A percentile compares a stretch with the other conserved stretches of the same genome.
Conservation (phyloP, 2,113 vertebrate species). For the Chloroceryle aenea region DNA sequence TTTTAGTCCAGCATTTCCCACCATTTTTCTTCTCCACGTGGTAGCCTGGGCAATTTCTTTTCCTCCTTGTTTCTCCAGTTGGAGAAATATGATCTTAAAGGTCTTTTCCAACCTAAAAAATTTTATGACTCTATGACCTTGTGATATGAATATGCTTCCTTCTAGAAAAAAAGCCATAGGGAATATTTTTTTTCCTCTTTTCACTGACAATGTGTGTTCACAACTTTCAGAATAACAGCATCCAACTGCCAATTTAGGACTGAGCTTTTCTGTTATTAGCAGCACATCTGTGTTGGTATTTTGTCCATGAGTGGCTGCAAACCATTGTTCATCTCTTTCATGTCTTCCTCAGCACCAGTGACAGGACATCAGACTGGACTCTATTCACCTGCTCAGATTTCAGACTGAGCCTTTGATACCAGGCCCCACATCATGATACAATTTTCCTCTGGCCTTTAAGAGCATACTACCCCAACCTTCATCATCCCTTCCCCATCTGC, state of each 20-base stretch:
- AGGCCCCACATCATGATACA: no score
- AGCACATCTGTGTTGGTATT: not conserved
- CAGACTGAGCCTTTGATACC: not conserved
- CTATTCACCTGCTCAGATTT: not conserved
- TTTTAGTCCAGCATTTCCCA: not conserved
- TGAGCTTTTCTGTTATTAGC: not conserved
- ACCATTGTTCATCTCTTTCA: not conserved
- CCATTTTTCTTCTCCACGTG: fast-evolving
- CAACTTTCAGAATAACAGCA: not conserved
- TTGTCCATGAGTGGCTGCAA: not conserved
- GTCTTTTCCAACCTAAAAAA: not conserved
- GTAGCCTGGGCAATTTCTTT: not conserved
- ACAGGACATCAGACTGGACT: not conserved
- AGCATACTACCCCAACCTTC: not conserved
- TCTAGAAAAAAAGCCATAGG: not conserved
- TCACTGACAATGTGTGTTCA: not conserved
- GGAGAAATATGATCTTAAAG: not conserved
- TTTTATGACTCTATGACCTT: not conserved
- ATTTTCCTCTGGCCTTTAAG: not conserved
- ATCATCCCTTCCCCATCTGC: not conserved
- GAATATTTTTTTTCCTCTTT: not conserved
- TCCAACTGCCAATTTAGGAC: not conserved
- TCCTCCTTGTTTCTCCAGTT: not conserved
- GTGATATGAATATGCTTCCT: not conserved
- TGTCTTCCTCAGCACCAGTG: not conserved